Conservation (phyloP, 2,888 invertebrate species). For the Euzetes globulus region DNA sequence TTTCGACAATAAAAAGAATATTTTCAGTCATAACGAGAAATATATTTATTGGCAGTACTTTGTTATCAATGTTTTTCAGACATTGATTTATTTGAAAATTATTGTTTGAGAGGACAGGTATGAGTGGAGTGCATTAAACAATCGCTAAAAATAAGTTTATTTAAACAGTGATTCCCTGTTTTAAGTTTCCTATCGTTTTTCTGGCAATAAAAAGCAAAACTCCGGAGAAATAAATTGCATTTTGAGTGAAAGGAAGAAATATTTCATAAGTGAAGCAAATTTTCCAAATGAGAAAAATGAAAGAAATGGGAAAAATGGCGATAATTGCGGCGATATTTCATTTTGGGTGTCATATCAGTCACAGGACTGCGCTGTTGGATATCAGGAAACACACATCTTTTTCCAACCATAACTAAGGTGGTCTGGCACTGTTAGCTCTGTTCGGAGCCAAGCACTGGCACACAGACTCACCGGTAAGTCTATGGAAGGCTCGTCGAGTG, state of each 20-base stretch:
- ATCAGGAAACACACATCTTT: background rate
- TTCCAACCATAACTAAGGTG: background rate
- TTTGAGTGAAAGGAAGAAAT: too few species aligned
- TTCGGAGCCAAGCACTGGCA: background rate
- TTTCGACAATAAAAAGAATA: background rate
- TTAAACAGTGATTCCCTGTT: too few species aligned
- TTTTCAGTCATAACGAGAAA: background rate
- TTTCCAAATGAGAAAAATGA: too few species aligned
- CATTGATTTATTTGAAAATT: background rate
- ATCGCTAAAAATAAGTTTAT: too few species aligned
- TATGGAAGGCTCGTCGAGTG: background rate
- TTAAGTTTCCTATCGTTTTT: too few species aligned
- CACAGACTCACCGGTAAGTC: background rate
- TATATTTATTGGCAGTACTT: background rate
- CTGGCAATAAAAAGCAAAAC: too few species aligned
- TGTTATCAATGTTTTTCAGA: background rate
- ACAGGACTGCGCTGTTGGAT: slow-evolving; percentile 2
- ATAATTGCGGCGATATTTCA: background rate
- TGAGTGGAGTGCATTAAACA: too few species aligned
- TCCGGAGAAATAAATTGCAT: too few species aligned
- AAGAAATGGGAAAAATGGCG: background rate
- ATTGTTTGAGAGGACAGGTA: background rate
- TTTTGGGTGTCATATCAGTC: slow-evolving; percentile 4
- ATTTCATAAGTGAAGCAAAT: too few species aligned
- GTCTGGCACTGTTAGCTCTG: background rate